A percentile compares a stretch with the other conserved stretches of the same genome.
Conservation (phyloP, 2,888 invertebrate genomes). For the Beris chalybata region DNA sequence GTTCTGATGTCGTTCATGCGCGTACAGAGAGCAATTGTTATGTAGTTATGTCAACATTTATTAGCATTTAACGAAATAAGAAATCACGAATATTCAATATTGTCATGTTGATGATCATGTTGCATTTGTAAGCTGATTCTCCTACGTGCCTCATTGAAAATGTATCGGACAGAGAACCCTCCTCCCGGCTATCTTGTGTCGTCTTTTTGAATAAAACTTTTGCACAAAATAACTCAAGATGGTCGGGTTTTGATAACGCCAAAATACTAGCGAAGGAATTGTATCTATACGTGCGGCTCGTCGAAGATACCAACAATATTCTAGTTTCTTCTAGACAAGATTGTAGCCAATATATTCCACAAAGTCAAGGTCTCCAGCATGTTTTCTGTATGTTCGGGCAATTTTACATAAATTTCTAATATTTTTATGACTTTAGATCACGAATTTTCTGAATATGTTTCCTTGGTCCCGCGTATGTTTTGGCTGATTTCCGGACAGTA, state of each 20-base stretch:
- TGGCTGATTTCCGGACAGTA: conserved; percentile 11
- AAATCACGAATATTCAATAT: conserved; percentile 37
- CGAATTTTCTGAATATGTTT: conserved; percentile 31
- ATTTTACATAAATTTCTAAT: conserved; percentile 31
- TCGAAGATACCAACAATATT: no score
- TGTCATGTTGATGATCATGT: conserved; percentile 24
- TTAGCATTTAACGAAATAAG: conserved; percentile 36
- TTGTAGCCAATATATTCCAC: neutral
- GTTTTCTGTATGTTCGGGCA: neutral
- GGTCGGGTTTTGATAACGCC: neutral
- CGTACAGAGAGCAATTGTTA: conserved; percentile 27
- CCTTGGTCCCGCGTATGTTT: conserved; percentile 9
- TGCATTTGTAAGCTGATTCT: neutral
- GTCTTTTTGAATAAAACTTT: conserved; percentile 23
- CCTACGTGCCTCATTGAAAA: conserved; percentile 5
- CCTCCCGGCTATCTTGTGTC: conserved; percentile 23
- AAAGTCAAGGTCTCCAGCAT: conserved; percentile 22
- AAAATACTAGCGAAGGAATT: no score
- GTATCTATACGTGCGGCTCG: no score
- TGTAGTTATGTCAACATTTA: conserved; percentile 34
- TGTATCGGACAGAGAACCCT: conserved; percentile 20
- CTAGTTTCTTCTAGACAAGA: no score
- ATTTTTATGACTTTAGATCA: conserved; percentile 32
- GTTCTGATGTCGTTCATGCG: conserved; percentile 24
- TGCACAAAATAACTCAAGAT: conserved; percentile 36